phyloP scores from a whole-genome alignment of 1,140 invertebrate genomes.

The Lucilia sericata region DNA sequence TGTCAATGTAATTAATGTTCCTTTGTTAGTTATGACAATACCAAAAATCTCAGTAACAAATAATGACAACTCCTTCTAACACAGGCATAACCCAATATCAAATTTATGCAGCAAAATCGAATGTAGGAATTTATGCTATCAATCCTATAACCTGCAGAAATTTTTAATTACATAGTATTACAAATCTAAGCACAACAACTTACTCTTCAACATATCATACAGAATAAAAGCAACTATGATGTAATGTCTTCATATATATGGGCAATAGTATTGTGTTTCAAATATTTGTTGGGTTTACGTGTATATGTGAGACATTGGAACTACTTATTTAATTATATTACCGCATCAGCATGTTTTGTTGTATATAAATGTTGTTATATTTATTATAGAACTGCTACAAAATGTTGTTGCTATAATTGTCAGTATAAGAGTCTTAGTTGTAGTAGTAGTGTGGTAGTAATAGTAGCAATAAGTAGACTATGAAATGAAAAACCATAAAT shows the following conservation, averaged over 20 bases:
- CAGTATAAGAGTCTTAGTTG: neutral
- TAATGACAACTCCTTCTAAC: neutral
- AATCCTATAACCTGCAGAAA: neutral
- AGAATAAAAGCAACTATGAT: too few species aligned
- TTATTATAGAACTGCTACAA: neutral
- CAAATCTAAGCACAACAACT: neutral
- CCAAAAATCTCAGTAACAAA: slow-evolving; percentile 1
- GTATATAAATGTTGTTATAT: neutral
- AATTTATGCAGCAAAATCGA: neutral
- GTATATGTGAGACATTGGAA: neutral
- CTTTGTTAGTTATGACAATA: slow-evolving; percentile 35
- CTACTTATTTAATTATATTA: slow-evolving; percentile 25
- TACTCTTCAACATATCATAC: too few species aligned
- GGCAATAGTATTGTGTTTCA: too few species aligned
- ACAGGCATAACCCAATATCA: neutral
- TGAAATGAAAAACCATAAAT: slow-evolving; percentile 40
- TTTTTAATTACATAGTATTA: neutral
- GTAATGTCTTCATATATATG: too few species aligned
- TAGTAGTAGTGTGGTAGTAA: neutral
- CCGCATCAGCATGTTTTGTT: slow-evolving; percentile 17
- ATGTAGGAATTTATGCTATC: neutral
- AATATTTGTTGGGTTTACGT: neutral
- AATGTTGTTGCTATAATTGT: neutral
- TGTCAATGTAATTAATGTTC: slow-evolving; percentile 41
- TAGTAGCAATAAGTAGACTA: neutral